Conservation (phyloP, 2,113 vertebrate species). For the Pterocles gutturalis region DNA sequence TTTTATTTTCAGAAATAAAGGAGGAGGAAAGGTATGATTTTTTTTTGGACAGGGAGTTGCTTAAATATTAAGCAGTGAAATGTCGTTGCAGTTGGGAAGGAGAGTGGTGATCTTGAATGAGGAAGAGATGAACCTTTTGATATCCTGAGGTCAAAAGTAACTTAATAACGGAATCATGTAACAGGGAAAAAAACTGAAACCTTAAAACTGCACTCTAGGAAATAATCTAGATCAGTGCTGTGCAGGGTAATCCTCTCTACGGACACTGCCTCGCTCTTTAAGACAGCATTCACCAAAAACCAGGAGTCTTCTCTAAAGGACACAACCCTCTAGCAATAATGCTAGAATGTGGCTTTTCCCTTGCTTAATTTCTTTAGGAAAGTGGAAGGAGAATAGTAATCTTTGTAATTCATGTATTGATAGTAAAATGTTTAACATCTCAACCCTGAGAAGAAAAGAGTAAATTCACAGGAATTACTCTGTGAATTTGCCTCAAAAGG, state of each 20-base stretch:
- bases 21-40: not conserved
- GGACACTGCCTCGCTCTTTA: not conserved
- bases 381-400: not conserved
- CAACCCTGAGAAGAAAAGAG: slow-evolving; percentile 5
- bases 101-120: not conserved
- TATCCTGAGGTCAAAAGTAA: not conserved
- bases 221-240: not conserved
- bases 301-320: not conserved
- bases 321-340: not conserved
- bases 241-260: not conserved
- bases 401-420: not conserved
- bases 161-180: not conserved
- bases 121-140: not conserved
- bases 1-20: not conserved
- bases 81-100: not conserved
- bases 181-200: not conserved
- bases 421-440: not conserved
- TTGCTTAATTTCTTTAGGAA: not conserved
- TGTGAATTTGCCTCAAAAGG: not conserved
- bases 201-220: not conserved
- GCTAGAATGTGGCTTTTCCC: not conserved
- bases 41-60: not conserved
- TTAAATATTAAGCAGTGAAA: not conserved
- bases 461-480: not conserved
- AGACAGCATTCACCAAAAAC: not conserved